Evolutionary conservation across 2,888 invertebrate genomes (phyloP).

Genomic region (Drosophila picticornis): DNA sequence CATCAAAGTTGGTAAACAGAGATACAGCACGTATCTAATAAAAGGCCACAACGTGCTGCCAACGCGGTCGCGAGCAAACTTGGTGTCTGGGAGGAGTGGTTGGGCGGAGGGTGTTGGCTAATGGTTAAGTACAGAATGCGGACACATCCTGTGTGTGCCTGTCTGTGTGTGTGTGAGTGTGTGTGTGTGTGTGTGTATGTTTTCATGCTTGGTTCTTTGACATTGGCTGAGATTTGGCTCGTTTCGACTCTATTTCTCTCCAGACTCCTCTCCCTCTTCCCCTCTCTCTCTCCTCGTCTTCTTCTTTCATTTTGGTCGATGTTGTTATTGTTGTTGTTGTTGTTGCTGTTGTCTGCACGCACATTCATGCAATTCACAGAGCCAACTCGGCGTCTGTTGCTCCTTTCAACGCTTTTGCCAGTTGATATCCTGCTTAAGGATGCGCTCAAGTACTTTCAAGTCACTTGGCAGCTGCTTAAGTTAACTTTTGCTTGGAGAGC

Average conservation of each 20-base stretch:
- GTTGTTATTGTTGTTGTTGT: conserved; percentile 14
- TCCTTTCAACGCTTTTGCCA: conserved; percentile 76
- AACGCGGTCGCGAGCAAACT: conserved; percentile 56
- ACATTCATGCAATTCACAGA: conserved; percentile 46
- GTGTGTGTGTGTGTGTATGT: neutral
- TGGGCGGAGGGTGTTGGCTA: neutral
- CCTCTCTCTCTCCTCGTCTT: neutral
- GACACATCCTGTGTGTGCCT: conserved; percentile 27
- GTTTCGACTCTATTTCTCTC: conserved; percentile 8
- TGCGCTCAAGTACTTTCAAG: conserved; percentile 81
- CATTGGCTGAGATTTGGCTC: conserved; percentile 68
- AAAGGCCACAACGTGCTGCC: conserved; percentile 80
- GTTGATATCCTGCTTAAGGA: conserved; percentile 82
- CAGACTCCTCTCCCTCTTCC: neutral
- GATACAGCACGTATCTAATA: conserved; percentile 85
- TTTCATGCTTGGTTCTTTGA: conserved; percentile 53
- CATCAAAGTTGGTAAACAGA: conserved; percentile 82
- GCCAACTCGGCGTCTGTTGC: conserved; percentile 38
- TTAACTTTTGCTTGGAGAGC: conserved; percentile 66
- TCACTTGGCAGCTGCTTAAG: conserved; percentile 82
- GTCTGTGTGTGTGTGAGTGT: conserved; percentile 8
- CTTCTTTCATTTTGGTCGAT: neutral
- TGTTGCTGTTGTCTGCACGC: conserved; percentile 37
- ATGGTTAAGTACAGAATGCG: conserved; percentile 37
- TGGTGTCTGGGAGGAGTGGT: neutral